Base-by-base conservation (phyloP, 2,888 invertebrate species). In the Morpho achilles region DNA sequence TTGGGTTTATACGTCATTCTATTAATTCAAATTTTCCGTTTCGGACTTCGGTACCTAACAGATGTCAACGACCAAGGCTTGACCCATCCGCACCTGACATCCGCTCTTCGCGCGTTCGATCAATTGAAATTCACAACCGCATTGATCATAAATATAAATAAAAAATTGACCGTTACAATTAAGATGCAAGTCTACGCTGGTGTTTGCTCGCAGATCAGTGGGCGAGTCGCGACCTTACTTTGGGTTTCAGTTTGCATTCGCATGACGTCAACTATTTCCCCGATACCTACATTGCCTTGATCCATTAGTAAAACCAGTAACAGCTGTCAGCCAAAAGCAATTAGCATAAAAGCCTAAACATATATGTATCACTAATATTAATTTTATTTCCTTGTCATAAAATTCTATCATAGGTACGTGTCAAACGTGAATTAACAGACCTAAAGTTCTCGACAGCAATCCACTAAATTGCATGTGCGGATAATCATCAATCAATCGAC, bases 191-290 rank as follows among this genome's bases (percentile, higher is more conserved):
- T 9, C 44, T 42, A 54, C 46, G 32, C 16, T 46, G 49, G 23
- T 50, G 48, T 51, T 46, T 59, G 47, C 45, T 60, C 47, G 45
- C 49, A n/a, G 39, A 55, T 47, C 51, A 54, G 62, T 59, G 55
- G 59, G 58, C 59, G 56, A 62, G 49, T 59, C 47, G 77, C 69
- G 82, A 77, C 81, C 84, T 84, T 80, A 79, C 74, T 67, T 76
- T 72, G 72, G 72, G 72, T 79, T 77, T 79, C 76, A 74, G 77
- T 73, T 70, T 66, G 70, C 69, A 71, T 77, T 77, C 71, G 69
- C 61, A 64, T 86, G 81, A 85, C 86, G 83, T 86, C 78, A 86
- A 58, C 66, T 71, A 75, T 73, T 75, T 72, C 72, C 76, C 74
- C 70, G 74, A 79, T 79, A 79, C 53, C 57, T 79, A 78, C 74